A percentile compares a stretch with the other conserved stretches of the same genome.
phyloP scores from a whole-genome alignment of 1,140 invertebrate species.

The Neocloeon triangulifer region DNA sequence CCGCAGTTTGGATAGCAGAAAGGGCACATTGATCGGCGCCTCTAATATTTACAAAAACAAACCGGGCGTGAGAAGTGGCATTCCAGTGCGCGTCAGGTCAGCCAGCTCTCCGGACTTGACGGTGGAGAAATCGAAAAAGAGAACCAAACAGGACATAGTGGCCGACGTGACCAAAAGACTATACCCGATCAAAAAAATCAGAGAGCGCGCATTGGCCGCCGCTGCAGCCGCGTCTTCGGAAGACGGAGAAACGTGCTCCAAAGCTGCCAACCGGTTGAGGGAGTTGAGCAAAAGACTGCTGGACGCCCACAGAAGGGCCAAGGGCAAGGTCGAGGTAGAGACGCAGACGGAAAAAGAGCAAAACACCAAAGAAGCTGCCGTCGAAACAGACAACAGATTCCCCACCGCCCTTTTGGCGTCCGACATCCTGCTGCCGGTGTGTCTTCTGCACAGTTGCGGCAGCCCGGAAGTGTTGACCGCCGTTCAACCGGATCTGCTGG shows the following conservation, averaged over 20 bases:
- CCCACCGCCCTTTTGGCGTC: too few species aligned
- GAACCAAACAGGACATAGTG: conserved; percentile 34
- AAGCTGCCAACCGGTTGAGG: too few species aligned
- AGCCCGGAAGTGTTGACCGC: too few species aligned
- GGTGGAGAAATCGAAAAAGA: conserved; percentile 13
- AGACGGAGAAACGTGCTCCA: background rate
- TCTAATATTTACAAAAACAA: conserved; percentile 10
- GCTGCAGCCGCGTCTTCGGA: background rate
- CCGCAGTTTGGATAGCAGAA: conserved; percentile 16
- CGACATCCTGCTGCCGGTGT: too few species aligned
- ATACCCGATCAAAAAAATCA: conserved; percentile 32
- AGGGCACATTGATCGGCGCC: conserved; percentile 16
- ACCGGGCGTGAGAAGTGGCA: conserved; percentile 4
- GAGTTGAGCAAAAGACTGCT: too few species aligned
- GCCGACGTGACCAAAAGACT: conserved; percentile 40
- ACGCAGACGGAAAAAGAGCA: too few species aligned
- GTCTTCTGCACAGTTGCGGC: too few species aligned
- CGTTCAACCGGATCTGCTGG: too few species aligned
- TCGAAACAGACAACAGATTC: too few species aligned
- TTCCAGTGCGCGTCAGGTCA: conserved; percentile 12
- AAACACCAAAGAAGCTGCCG: too few species aligned
- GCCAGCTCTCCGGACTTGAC: conserved; percentile 9
- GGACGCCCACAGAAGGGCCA: too few species aligned
- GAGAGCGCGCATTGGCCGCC: conserved; percentile 21
- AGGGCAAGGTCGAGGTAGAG: too few species aligned